Conservation (phyloP, 2,888 invertebrate genomes). For the Yponomeuta malinellus region DNA sequence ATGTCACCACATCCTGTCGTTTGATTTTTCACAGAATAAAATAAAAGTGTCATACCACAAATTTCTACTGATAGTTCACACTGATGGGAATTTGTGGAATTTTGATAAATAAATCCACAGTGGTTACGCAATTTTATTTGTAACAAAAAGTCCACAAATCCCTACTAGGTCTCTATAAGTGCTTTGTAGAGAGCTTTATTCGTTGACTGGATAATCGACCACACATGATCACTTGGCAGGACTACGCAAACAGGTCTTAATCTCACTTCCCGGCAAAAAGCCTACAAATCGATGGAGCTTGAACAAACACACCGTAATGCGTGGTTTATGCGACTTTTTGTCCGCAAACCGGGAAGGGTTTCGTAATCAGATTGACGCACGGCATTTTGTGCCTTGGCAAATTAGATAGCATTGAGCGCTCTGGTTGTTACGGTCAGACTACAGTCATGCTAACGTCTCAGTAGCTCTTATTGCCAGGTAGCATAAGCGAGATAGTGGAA, state of each 20-base stretch:
- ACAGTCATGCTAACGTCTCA: too few relatives aligned
- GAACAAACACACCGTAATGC: not conserved
- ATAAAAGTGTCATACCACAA: too few relatives aligned
- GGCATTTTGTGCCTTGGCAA: constrained; percentile 22
- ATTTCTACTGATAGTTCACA: too few relatives aligned
- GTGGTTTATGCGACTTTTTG: constrained; percentile 1
- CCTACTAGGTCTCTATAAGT: not conserved
- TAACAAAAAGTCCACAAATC: not conserved
- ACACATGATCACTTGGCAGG: not conserved
- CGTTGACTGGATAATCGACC: too few relatives aligned
- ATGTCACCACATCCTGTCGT: too few relatives aligned
- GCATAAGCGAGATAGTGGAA: too few relatives aligned
- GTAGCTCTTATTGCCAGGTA: too few relatives aligned
- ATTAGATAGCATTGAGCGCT: constrained; percentile 30
- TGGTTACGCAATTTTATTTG: too few relatives aligned
- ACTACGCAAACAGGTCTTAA: not conserved
- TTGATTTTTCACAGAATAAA: too few relatives aligned
- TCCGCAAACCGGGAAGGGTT: not conserved
- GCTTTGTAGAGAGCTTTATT: not conserved
- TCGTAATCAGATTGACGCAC: constrained; percentile 8
- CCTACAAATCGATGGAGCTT: not conserved
- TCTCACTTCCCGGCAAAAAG: not conserved
- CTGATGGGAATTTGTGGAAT: too few relatives aligned
- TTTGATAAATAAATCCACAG: too few relatives aligned
- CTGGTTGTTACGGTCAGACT: not conserved